Base-by-base conservation (phyloP, 2,888 invertebrate species). In the Myathropa florea region DNA sequence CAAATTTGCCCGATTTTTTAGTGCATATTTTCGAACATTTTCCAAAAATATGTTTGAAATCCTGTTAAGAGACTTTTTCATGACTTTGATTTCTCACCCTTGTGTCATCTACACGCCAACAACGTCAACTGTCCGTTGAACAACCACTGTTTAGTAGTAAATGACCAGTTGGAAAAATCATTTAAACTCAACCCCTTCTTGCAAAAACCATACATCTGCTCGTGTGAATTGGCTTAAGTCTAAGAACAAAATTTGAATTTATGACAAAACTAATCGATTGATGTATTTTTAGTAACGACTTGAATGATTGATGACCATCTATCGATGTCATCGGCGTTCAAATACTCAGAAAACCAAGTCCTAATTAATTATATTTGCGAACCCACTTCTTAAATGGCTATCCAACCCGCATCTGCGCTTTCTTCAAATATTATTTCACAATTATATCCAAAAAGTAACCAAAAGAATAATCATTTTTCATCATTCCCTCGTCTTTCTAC, bases 361-460 rank as follows among this genome's bases (percentile, higher is more conserved):
- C 23, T 24, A 57, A 57, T 57, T 57, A 57, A 57, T 57, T 57
- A 24, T 24, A 57, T 57, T 57, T 57, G 24, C 46, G 46, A 18
- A 46, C 46, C 46, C n/a, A 46, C 18, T 46, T n/a, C n/a, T 6
- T n/a, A 46, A 46, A 46, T 39, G 39, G 2, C 39, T 12, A 39
- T 36, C 36, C n/a, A n/a, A 6, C 39, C 39, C 39, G 39, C 39
- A 46, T 46, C 46, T 46, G 46, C n/a, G 46, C 18, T n/a, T 46
- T 18, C 46, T 46, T 18, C 0, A 46, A 18, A 7, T 14, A 63
- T 55, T 53, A 63, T 63, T 28, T 9, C 12, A 4, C 33, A 73
- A 73, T 75, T 73, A 73, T 18, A 24, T 24, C 24, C 12, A 12
- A 73, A 61, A 71, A 53, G n/a, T 33, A 18, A 36, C 33, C 63